Evolutionary conservation across 2,797 vertebrate genomes (phyloP).

Genomic region (Parotocinclus haroldoi): DNA sequence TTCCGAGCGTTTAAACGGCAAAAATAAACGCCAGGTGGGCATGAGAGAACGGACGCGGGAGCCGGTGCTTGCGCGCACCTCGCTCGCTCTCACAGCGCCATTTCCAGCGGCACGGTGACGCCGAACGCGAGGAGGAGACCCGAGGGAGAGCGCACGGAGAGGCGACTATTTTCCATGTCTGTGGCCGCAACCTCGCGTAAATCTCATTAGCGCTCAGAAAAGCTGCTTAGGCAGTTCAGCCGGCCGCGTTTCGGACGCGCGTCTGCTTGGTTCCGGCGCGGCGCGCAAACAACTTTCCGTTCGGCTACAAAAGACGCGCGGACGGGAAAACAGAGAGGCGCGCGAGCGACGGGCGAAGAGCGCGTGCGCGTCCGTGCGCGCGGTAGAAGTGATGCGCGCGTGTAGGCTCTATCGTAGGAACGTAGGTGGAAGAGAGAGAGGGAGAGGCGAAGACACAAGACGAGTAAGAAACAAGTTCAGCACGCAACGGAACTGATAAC

Average conservation of each 20-base stretch:
- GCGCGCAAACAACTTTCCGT: constrained; percentile 12
- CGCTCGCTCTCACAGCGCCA: constrained; percentile 65
- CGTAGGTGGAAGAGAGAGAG: not conserved
- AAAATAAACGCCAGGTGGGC: constrained; percentile 58
- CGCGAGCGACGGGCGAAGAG: constrained; percentile 3
- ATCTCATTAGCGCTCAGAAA: constrained; percentile 82
- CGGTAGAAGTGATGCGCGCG: constrained; percentile 27
- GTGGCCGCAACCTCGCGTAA: constrained; percentile 61
- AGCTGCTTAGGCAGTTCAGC: constrained; percentile 76
- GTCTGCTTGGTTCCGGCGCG: not conserved
- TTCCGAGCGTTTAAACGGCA: not conserved
- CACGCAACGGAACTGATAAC: too few species aligned
- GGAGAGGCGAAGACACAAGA: not conserved
- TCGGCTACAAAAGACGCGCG: constrained; percentile 5
- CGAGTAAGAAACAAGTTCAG: not conserved
- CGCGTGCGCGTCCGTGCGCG: constrained; percentile 34
- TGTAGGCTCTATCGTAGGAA: not conserved
- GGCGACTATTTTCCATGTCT: constrained; percentile 70
- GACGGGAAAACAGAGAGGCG: not conserved
- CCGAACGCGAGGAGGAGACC: constrained; percentile 41
- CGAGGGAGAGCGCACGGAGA: constrained; percentile 63
- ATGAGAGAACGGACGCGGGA: constrained; percentile 32
- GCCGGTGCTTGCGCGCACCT: constrained; percentile 51
- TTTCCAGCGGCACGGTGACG: constrained; percentile 61
- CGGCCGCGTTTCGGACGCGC: constrained; percentile 60